phyloP scores from a whole-genome alignment of 2,888 invertebrate species.

The Ophioninae sp. region DNA sequence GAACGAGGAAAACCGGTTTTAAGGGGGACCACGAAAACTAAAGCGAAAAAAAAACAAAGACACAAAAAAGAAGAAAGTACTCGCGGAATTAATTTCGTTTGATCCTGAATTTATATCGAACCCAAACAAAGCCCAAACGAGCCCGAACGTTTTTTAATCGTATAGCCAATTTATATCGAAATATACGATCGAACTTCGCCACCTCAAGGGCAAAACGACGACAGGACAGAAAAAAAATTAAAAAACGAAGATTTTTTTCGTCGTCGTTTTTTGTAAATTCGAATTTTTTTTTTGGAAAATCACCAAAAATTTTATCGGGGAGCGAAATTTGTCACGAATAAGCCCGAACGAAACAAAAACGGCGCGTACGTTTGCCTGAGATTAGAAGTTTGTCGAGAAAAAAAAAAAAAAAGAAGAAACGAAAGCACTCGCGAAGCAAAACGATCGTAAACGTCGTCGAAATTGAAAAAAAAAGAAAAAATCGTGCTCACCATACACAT shows the following conservation, averaged over 20 bases:
- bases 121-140: too few relatives aligned
- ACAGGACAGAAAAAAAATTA: neutral
- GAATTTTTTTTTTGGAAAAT: too few relatives aligned
- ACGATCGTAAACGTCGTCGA: conserved; percentile 28
- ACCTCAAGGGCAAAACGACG: neutral
- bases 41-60: conserved; percentile 13
- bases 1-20: conserved; percentile 44
- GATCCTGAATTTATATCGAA: conserved; percentile 12
- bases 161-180: too few relatives aligned
- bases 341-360: too few relatives aligned
- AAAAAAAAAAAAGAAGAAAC: conserved; percentile 6
- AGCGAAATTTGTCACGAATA: too few relatives aligned
- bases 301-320: too few relatives aligned
- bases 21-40: conserved; percentile 54
- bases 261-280: too few relatives aligned
- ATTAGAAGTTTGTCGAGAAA: neutral
- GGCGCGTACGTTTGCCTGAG: too few relatives aligned
- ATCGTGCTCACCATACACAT: conserved; percentile 23
- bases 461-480: neutral
- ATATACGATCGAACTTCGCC: too few relatives aligned
- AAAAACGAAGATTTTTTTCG: too few relatives aligned
- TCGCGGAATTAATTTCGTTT: conserved; percentile 44
- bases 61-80: conserved; percentile 34
- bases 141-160: too few relatives aligned
- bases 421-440: neutral